Base-by-base conservation (phyloP, 2,888 invertebrate species). In the Steinernema carpocapsae region DNA sequence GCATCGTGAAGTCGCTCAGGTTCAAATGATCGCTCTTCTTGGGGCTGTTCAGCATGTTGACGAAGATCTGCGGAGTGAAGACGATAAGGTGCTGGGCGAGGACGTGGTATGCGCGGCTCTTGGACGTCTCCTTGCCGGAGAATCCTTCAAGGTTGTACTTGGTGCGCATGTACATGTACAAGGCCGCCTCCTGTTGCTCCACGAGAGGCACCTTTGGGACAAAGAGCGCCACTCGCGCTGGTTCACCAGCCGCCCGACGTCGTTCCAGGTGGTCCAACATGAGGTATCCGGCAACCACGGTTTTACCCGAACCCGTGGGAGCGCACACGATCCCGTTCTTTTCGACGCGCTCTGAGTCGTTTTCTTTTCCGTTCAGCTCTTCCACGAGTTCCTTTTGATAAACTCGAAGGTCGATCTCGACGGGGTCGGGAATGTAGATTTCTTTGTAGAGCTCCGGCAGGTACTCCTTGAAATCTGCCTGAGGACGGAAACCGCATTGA, bases 171-270 rank as follows among this genome's bases (percentile, higher is more conserved):
- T 79, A 81, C 70, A 77, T 72, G 19, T 75, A 37, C 73, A 82
- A 78, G 14, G 80, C 72, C 4, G 72, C 71, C n/a, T 71, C 73
- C 29, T 83, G 83, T 70, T 83, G 83, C 6, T 70, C 74, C 10
- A 83, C 83, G n/a, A 83, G 78, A 1, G 82, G 81, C 71, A 82
- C 78, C 70, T 79, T 82, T 29, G 83, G 83, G 2, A 83, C 83
- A 0, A 83, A 59, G 73, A 83, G 72, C 0, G 81, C 78, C 4
- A 81, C 79, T 37, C 81, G 75, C 0, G 79, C 75, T 1, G 80
- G 73, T 26, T 71, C 46, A n/a, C 70, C 74, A 17, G 51, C 37
- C 0, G 19, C 19, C 0, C 64, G 73, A 17, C 75, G 42, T 29
- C 72, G 51, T 22, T 71, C 70, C n/a, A 82, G 75, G 71, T 83